phyloP scores from a whole-genome alignment of 92 coral and sea anemone species.

The Phenganax subtilis region DNA sequence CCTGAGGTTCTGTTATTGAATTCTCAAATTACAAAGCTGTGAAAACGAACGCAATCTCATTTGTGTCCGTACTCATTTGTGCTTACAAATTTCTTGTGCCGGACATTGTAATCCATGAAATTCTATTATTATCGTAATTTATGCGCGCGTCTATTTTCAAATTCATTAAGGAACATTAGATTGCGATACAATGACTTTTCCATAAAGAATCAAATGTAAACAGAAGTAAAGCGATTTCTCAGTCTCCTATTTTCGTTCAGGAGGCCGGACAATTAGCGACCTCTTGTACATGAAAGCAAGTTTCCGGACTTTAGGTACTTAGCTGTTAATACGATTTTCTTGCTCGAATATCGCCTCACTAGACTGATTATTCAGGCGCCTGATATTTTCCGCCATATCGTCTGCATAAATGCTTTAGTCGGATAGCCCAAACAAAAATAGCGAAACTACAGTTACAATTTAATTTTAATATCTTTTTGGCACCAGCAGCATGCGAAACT shows the following conservation, averaged over 20 bases:
- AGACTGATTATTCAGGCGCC: neutral
- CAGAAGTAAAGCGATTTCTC: conserved; percentile 10
- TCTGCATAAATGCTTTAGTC: neutral
- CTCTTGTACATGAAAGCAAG: conserved; percentile 1
- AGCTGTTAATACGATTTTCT: conserved; percentile 13
- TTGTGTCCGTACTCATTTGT: neutral
- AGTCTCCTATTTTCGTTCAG: neutral
- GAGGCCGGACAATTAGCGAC: conserved; percentile 29
- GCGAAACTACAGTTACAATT: no score
- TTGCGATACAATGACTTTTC: neutral
- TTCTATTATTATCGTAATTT: conserved; percentile 10
- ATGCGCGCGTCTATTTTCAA: neutral
- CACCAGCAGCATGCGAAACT: no score
- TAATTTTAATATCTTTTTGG: no score
- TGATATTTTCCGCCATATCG: neutral
- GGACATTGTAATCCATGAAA: neutral
- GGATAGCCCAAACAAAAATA: no score
- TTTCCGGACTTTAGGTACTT: conserved; percentile 21
- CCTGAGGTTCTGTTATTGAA: no score
- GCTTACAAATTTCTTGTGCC: neutral
- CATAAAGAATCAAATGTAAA: conserved; percentile 5
- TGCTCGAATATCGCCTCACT: neutral
- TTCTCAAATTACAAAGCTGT: neutral
- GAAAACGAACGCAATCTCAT: neutral
- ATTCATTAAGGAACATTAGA: neutral